These are phyloP conservation scores for Ptiloglossa arizonensis DNA, from an alignment of 1,140 invertebrate genomes.

Conservation along the genomic window DNA sequence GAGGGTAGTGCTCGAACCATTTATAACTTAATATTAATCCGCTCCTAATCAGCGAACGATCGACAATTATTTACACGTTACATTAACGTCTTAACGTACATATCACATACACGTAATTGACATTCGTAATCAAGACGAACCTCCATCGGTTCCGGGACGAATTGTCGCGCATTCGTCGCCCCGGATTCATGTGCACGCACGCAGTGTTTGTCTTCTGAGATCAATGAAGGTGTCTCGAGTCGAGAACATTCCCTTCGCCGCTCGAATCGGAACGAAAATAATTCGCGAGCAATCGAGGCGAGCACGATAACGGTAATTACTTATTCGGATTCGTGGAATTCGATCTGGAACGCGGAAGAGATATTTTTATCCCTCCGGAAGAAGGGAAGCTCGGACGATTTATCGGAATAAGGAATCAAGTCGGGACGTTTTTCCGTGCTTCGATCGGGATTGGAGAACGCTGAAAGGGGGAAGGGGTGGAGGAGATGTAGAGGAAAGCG, in stretches of 20 bases:
- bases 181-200: not conserved
- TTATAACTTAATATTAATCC: not conserved
- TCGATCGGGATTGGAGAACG: not conserved
- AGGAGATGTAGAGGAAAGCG: not conserved
- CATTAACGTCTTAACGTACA: constrained; percentile 15
- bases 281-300: not conserved
- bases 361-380: not conserved
- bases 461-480: not conserved
- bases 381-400: not conserved
- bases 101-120: constrained; percentile 20
- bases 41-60: not conserved
- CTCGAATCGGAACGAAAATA: not conserved
- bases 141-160: not conserved
- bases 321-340: not conserved
- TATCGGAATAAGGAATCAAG: constrained; percentile 1
- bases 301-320: not conserved
- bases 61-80: constrained; percentile 1
- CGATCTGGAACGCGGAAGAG: not conserved
- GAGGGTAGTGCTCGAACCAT: not conserved
- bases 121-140: not conserved
- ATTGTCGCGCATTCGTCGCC: too few relatives aligned
- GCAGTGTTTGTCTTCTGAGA: not conserved
- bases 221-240: not conserved
- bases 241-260: not conserved
- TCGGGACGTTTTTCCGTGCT: constrained; percentile 11